These are phyloP conservation scores for Protonibea diacanthus DNA, from an alignment of 2,797 vertebrate species.

Conservation along the genomic window DNA sequence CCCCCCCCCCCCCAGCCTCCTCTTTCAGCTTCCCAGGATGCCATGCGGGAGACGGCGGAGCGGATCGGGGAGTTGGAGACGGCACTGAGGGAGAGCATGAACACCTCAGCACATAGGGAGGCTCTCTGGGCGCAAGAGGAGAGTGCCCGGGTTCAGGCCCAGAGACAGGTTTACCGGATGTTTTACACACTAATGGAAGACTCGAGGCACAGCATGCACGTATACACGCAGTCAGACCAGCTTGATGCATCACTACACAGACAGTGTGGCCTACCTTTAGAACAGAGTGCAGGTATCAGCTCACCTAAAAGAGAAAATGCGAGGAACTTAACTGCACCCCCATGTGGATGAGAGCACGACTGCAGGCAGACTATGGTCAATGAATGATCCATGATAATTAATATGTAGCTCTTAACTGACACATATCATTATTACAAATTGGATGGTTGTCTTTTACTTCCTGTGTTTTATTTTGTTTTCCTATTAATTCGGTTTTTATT, in stretches of 20 bases:
- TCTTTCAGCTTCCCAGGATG: slow-evolving; percentile 80
- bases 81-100: slow-evolving; percentile 84
- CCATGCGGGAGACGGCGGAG: slow-evolving; percentile 79
- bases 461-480: slow-evolving; percentile 3
- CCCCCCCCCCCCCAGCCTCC: slow-evolving; percentile 54
- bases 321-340: slow-evolving; percentile 58
- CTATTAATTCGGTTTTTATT: slow-evolving; percentile 19
- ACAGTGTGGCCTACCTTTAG: slow-evolving; percentile 4
- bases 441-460: slow-evolving; percentile 10
- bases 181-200: slow-evolving; percentile 22
- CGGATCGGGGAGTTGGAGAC: slow-evolving; percentile 83
- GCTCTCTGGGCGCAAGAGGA: slow-evolving; percentile 85
- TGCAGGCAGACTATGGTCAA: slow-evolving; percentile 23
- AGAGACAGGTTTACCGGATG: slow-evolving; percentile 76
- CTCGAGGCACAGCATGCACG: not conserved
- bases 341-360: slow-evolving; percentile 60
- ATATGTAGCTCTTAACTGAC: not conserved
- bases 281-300: slow-evolving; percentile 8
- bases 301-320: slow-evolving; percentile 2
- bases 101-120: slow-evolving; percentile 83
- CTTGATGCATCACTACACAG: not conserved
- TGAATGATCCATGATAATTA: not conserved
- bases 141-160: slow-evolving; percentile 77
- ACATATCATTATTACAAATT: slow-evolving; percentile 13
- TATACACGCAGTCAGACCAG: not conserved